Evolutionary conservation across 2,113 vertebrate species (phyloP), one percentile per base, ranked within the genome.

Genomic region (Cryptomyrus ogoouensis): DNA sequence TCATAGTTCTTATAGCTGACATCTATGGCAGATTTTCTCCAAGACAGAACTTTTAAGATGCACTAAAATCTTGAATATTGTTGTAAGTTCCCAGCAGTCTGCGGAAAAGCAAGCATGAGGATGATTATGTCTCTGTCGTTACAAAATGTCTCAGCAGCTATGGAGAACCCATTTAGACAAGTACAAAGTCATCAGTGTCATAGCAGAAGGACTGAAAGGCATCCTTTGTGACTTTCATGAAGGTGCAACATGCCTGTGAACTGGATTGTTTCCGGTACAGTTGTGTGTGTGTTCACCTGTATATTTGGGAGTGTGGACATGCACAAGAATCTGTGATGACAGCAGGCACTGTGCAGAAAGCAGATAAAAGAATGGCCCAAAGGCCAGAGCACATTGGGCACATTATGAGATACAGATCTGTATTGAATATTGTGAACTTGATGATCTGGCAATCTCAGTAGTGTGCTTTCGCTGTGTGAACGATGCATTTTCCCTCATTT

Each of bases 271-370:
- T 50, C 47, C 35, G 3, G 0, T 24, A 42, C 46, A 74, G 58
- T 90, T 91, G 87, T 89, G 84, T 87, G 80, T 52, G 35, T 89
- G 80, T 92, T 89, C 24, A 58, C 91, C 83, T 91, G 88, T 88
- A 56, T 62, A 84, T 92, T 24, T 31, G 84, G 10, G 84, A 80
- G 84, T 91, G 53, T 44, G 56, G 15, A 42, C 35, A 35, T 80
- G 74, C 13, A 17, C 5, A 80, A 62, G 87, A 10, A 42, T 62
- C 35, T 44, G 9, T 39, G 31, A 53, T 83, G 77, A n/a, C 77
- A 84, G 35, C 49, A 35, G 52, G 80, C 6, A 84, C 21, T 44
- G 15, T 39, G 31, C 24, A 53, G 77, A n/a, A 35, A 84, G 50
- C 50, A 21, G 80, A 53, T 21, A 46, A 88, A 90, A 19, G 49